A percentile compares a stretch with the other conserved stretches of the same genome.
Conservation (phyloP, 92 coral and sea anemone species). For the Anthopleura xanthogrammica region DNA sequence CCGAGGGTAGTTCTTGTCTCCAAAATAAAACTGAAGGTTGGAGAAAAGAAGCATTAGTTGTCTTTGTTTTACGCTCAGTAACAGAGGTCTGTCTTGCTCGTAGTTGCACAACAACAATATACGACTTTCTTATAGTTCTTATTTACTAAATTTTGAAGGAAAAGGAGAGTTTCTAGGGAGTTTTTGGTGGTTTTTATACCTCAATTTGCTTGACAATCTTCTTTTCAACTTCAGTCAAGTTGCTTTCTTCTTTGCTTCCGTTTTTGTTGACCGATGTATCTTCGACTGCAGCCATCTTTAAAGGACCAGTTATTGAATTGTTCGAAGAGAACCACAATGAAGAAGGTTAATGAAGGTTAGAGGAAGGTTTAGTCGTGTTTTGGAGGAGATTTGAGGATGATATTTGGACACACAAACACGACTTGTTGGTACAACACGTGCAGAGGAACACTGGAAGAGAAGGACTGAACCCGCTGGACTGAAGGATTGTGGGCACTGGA, state of each 20-base stretch:
- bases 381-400: not conserved
- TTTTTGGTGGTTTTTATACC: conserved; percentile 35
- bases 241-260: conserved; percentile 39
- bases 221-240: conserved; percentile 53
- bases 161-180: not conserved
- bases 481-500: not conserved
- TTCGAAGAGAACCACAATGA: not conserved
- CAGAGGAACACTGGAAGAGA: not conserved
- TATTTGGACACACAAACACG: conserved; percentile 3
- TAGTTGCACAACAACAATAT: too few species aligned
- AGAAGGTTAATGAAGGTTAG: not conserved
- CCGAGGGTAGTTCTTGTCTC: conserved; percentile 85
- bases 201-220: conserved; percentile 86
- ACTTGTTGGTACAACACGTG: conserved; percentile 20
- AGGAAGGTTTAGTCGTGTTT: not conserved
- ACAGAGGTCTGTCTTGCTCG: too few species aligned
- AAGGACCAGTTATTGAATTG: not conserved
- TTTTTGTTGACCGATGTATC: conserved; percentile 29
- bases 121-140: not conserved
- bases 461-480: not conserved
- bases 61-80: too few species aligned
- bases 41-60: too few species aligned
- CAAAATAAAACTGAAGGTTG: conserved; percentile 80
- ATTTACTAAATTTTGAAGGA: not conserved
- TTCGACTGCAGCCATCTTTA: conserved; percentile 48